Percentiles rank a stretch among this genome's conserved stretches.
Evolutionary conservation across 2,797 vertebrate genomes (phyloP).

Genomic region (Cuculus canorus): DNA sequence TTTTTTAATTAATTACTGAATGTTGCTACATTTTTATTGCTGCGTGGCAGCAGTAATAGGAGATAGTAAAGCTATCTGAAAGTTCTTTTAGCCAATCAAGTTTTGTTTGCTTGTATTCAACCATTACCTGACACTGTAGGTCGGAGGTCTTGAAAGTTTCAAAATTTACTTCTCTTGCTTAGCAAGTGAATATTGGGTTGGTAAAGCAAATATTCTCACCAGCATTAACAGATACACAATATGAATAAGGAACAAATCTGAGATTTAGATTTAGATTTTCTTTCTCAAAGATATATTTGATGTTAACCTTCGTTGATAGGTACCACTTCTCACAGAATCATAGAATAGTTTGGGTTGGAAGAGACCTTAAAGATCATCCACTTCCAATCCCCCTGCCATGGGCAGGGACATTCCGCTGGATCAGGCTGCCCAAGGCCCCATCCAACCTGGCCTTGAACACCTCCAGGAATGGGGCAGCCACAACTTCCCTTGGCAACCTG

Average conservation of each 20-base stretch:
- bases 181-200: neutral
- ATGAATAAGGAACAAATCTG: neutral
- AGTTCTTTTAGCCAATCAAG: neutral
- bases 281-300: neutral
- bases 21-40: neutral
- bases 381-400: too few relatives aligned
- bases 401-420: too few relatives aligned
- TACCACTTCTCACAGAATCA: too few relatives aligned
- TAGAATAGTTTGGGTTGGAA: too few relatives aligned
- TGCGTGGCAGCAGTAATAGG: neutral
- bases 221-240: neutral
- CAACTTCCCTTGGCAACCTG: too few relatives aligned
- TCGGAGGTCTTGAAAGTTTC: neutral
- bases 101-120: neutral
- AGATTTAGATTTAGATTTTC: neutral
- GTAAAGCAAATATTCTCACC: neutral
- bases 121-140: neutral
- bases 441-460: too few relatives aligned
- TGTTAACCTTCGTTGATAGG: neutral
- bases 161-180: neutral
- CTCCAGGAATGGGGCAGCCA: too few relatives aligned
- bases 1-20: neutral
- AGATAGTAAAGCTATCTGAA: neutral
- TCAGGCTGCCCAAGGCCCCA: too few relatives aligned
- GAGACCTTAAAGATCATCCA: too few relatives aligned